These are phyloP conservation scores for Semaprochilodus insignis DNA, from an alignment of 2,797 vertebrate genomes.

Conservation along the genomic window DNA sequence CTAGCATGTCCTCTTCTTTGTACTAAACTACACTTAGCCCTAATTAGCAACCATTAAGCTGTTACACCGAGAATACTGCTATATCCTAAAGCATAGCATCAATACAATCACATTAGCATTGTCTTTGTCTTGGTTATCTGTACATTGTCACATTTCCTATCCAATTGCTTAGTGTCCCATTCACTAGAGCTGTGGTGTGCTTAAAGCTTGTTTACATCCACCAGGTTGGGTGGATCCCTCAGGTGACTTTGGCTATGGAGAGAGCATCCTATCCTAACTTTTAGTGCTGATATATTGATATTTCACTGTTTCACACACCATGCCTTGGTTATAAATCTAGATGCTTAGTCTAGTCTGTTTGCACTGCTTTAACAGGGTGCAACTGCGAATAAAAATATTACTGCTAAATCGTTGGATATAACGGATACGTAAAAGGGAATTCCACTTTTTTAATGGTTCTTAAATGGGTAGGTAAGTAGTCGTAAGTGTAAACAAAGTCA, in stretches of 20 bases:
- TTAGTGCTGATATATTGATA: constrained; percentile 3
- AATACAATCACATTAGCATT: not conserved
- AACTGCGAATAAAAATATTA: not conserved
- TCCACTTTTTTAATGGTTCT: too few species aligned
- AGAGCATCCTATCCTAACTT: not conserved
- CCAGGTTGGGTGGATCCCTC: constrained; percentile 29
- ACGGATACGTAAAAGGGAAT: not conserved
- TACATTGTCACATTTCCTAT: not conserved
- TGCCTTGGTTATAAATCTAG: not conserved
- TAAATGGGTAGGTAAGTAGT: too few species aligned
- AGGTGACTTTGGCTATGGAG: constrained; percentile 12
- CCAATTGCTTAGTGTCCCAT: not conserved
- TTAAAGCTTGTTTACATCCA: constrained; percentile 28
- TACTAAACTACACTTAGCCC: not conserved
- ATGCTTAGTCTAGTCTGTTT: constrained; percentile 21
- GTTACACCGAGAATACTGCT: not conserved
- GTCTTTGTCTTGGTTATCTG: not conserved
- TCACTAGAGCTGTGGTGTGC: not conserved
- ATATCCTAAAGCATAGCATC: not conserved
- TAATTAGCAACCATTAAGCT: not conserved
- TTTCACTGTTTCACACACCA: constrained; percentile 8
- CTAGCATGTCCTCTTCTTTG: not conserved
- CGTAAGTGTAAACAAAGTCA: too few species aligned
- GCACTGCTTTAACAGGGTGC: constrained; percentile 17
- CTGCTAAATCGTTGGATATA: not conserved